Evolutionary conservation across 2,888 invertebrate genomes (phyloP), one percentile per base, ranked within the genome.

Genomic region (Cheilosia vulpina): DNA sequence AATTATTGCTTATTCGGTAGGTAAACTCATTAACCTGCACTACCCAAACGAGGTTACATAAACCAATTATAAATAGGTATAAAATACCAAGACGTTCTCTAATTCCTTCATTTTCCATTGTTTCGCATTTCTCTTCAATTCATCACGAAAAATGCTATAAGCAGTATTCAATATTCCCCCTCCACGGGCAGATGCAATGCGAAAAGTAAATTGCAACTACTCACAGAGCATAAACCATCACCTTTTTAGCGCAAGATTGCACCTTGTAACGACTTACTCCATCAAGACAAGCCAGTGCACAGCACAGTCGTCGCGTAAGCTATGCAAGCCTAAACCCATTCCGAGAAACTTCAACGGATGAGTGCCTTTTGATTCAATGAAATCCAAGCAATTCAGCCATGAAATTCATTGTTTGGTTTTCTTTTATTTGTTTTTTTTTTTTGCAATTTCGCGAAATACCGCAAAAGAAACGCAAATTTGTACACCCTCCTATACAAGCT

Each of bases 241-340:
- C 81, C 85, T 72, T 81, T 85, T 81, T 76, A 85, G 81, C 81
- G 85, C 72, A 66, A 85, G 81, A 85, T 85, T 85, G 85, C 85
- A 85, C 85, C 81, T 77, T 81, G 71, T 85, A 85, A 71, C 69
- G 60, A 47, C 57, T 81, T 81, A 76, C 34, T 63, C 66, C 65
- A 62, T 27, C 53, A 19, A 77, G 24, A 24, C 52, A 47, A 47
- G 80, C 24, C 47, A 66, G 73, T 80, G 66, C 66, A 73, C 34
- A 53, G 43, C 7, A 53, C 4, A 52, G 21, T 45, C 45, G 45
- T n/a, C 43, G 45, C 17, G 17, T 17, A 45, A 38, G 38, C 27
- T 27, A 27, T 6, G 27, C 27, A 27, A 7, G 27, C 27, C 50
- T 52, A 24, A 6, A 63, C 34, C 34, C 72, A 63, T 71, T 68